phyloP scores from a whole-genome alignment of 2,888 invertebrate species.

The Drosophila flavopinicola region DNA sequence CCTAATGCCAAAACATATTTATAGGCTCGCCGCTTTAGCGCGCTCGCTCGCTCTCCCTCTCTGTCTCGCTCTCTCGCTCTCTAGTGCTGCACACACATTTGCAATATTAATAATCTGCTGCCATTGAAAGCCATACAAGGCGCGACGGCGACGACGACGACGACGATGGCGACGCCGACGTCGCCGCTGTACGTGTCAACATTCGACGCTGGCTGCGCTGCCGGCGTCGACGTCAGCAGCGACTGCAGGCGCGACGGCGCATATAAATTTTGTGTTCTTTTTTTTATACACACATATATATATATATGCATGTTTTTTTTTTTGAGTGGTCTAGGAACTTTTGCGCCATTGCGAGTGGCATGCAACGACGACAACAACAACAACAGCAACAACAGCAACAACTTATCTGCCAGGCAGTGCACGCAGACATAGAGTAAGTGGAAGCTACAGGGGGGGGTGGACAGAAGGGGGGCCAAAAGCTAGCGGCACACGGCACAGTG shows the following conservation, averaged over 20 bases:
- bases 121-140: conserved; percentile 80
- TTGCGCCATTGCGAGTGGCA: conserved; percentile 76
- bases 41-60: background rate
- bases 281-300: too few species aligned
- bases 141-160: conserved; percentile 56
- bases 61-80: background rate
- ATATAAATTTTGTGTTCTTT: conserved; percentile 78
- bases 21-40: conserved; percentile 42
- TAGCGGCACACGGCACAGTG: conserved; percentile 55
- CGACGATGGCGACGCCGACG: conserved; percentile 11
- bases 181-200: conserved; percentile 70
- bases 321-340: conserved; percentile 78
- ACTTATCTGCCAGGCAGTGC: conserved; percentile 62
- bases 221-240: conserved; percentile 40
- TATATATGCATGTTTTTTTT: conserved; percentile 30
- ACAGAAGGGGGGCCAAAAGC: conserved; percentile 1
- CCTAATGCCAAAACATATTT: conserved; percentile 74
- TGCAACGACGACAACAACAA: conserved; percentile 61
- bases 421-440: conserved; percentile 25
- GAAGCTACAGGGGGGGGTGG: background rate
- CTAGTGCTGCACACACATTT: conserved; percentile 49
- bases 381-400: conserved; percentile 28
- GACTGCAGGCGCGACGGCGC: conserved; percentile 78
- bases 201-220: conserved; percentile 66
- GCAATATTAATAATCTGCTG: conserved; percentile 80